Conservation (phyloP, 2,797 vertebrate genomes). For the Amblyopsis hoosieri region DNA sequence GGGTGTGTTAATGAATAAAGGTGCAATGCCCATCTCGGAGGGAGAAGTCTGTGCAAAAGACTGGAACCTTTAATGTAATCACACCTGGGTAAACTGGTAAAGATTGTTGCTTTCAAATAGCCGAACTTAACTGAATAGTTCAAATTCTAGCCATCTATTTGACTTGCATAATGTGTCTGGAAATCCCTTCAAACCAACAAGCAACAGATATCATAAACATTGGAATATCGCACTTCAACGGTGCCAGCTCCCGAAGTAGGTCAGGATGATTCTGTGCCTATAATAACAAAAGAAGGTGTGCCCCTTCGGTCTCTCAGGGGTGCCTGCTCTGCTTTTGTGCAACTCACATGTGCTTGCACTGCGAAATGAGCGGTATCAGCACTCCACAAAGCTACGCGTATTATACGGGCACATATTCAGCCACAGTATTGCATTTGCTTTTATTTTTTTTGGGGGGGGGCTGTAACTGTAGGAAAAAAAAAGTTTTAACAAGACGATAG, state of each 20-base stretch:
- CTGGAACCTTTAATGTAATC: no score
- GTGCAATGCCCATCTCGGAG: no score
- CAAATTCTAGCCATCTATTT: constrained; percentile 18
- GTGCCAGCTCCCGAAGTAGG: constrained; percentile 71
- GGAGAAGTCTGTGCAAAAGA: no score
- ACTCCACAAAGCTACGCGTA: constrained; percentile 55
- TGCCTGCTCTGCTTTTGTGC: constrained; percentile 34
- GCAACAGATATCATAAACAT: constrained; percentile 70
- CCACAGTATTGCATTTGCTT: constrained; percentile 46
- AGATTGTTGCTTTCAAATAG: neutral
- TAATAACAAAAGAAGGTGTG: constrained; percentile 77
- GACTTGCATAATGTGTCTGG: constrained; percentile 48
- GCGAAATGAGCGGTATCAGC: constrained; percentile 61
- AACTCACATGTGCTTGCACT: constrained; percentile 36
- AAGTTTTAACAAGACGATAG: constrained; percentile 64
- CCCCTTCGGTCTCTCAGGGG: constrained; percentile 53
- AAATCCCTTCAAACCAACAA: constrained; percentile 65
- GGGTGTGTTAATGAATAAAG: no score
- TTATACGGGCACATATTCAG: constrained; percentile 58
- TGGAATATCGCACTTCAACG: constrained; percentile 53
- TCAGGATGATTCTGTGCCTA: constrained; percentile 64
- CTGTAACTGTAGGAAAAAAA: constrained; percentile 48
- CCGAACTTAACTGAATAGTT: constrained; percentile 23
- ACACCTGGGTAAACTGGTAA: no score
- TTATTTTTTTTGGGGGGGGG: constrained; percentile 13